Base-by-base conservation (phyloP, 2,888 invertebrate species). In the Amphipoea oculea region DNA sequence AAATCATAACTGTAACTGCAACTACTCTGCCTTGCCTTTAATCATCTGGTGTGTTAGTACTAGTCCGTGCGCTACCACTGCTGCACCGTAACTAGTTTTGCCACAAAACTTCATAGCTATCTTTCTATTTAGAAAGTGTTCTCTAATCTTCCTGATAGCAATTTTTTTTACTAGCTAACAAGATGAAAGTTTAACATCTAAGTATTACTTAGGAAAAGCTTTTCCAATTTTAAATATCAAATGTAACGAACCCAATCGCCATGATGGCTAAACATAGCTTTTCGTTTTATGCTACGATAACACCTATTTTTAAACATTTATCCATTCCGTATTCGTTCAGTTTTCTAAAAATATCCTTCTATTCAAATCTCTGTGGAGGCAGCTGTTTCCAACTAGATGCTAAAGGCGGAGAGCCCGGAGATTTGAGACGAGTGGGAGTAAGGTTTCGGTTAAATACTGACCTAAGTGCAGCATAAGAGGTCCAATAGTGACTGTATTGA, bases 271-370 rank as follows among this genome's bases (percentile, higher is more conserved):
- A 68, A 54, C 48, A 54, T 73, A 74, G 63, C 45, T 72, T 67
- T 51, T 20, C 73, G 62, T 76, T 73, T 67, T 57, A 82, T 62
- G 63, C 70, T 45, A 77, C 57, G 66, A 60, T 65, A 82, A 82
- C 70, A 74, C 74, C 5, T 85, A 81, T 74, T 86, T 85, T 78
- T 74, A 74, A 68, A 78, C 62, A 82, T 79, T 82, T 71, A 81
- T 81, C 71, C 40, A 72, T 72, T 78, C 66, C 78, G 63, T 68
- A 74, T 71, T 82, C 73, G 73, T 73, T 67, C n/a, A 76, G 42
- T 51, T 86, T 62, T 80, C 73, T 86, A 63, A 82, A 82, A 77
- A 82, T 86, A 84, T 86, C 63, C 36, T 51, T 75, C 51, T 71
- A 54, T 85, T 85, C 63, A 85, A 80, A 85, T 80, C 70, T 80